Evolutionary conservation across 2,888 invertebrate species (phyloP), one percentile per base, ranked within the genome.

Genomic region (Itoplectis maculator): DNA sequence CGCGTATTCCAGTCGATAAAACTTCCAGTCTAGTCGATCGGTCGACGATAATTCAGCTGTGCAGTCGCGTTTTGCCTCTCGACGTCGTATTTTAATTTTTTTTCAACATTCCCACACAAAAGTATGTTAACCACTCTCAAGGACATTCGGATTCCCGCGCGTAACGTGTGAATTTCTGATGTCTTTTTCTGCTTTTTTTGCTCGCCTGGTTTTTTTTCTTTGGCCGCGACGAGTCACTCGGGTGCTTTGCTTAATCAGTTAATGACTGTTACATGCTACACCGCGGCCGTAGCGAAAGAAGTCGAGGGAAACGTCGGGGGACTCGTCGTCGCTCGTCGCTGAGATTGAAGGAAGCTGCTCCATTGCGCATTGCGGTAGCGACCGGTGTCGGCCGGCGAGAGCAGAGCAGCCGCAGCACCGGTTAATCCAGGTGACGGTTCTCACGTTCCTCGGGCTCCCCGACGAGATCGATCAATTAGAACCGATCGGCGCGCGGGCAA

Each of bases 391-490:
- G 29, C 29, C 40, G 47, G 76, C 72, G 76, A 76, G 56, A 23
- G 35, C 69, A 77, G 77, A 15, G 29, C 45, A n/a, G n/a, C n/a
- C n/a, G 56, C 73, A 79, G n/a, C 72, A 69, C 76, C 76, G 79
- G 77, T 79, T 56, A 59, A 83, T 80, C 76, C 82, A 77, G 82
- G 77, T 83, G 82, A 80, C 79, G 82, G 76, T 83, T 79, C 79
- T 83, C 82, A 83, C 82, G 82, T 83, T 83, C 66, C 47, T 4
- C 63, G n/a, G 49, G 2, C 5, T 5, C 5, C 76, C 69, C 79
- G 76, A 56, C 61, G 56, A 77, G 79, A 80, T 80, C 82, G 82
- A 83, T 83, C 82, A 83, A 83, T 83, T 83, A 83, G 82, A 83
- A 80, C 63, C 82, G 82, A 83, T 83, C 82, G n/a, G n/a, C n/a